Percentiles rank a stretch among this genome's conserved stretches.
phyloP scores from a whole-genome alignment of 2,797 vertebrate species.

The Sebastiscus albofasciatus region DNA sequence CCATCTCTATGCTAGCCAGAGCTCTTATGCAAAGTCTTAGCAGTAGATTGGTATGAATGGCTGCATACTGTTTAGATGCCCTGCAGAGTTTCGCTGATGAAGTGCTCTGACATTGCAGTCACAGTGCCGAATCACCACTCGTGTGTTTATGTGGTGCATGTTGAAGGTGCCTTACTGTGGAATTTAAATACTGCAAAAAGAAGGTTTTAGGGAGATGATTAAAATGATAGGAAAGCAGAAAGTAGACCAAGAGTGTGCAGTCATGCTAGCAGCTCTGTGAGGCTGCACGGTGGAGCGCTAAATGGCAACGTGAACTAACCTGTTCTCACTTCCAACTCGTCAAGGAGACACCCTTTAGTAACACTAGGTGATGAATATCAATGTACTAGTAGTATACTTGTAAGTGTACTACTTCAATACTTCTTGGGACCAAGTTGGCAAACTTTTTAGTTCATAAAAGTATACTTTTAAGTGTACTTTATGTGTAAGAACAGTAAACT shows the following conservation, averaged over 20 bases:
- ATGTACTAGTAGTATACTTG: too few species aligned
- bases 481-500: too few species aligned
- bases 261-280: background rate
- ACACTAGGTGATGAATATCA: too few species aligned
- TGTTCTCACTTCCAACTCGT: too few species aligned
- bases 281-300: fast-evolving
- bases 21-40: slow-evolving; percentile 26
- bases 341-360: too few species aligned
- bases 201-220: background rate
- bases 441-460: too few species aligned
- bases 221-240: background rate
- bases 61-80: slow-evolving; percentile 22
- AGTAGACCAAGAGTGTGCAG: background rate
- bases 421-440: too few species aligned
- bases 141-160: background rate
- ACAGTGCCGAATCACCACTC: background rate
- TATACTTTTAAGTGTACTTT: too few species aligned
- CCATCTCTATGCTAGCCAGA: slow-evolving; percentile 24
- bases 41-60: slow-evolving; percentile 29
- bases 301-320: background rate
- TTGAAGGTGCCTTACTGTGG: background rate
- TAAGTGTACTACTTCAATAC: too few species aligned
- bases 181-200: background rate
- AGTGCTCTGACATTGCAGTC: slow-evolving; percentile 16
- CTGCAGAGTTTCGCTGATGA: slow-evolving; percentile 36